Evolutionary conservation across 2,797 vertebrate genomes (phyloP).

Genomic region (Borostomias antarcticus): DNA sequence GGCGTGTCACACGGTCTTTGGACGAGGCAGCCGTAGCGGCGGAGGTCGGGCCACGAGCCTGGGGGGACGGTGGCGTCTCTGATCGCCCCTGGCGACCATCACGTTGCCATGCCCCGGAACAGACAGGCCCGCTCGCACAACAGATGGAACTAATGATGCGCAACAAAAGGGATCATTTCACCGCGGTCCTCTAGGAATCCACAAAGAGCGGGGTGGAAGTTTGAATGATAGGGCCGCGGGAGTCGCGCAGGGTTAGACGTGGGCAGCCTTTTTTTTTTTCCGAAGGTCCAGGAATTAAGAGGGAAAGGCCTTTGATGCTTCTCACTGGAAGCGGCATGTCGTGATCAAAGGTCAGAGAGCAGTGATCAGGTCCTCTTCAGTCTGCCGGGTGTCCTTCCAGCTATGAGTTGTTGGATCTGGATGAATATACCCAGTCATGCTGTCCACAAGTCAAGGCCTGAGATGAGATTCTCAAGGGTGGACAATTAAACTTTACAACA

Average conservation of each 20-base stretch:
- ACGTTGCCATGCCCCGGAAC: conserved; percentile 76
- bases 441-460: too few species aligned
- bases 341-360: conserved; percentile 55
- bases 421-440: too few species aligned
- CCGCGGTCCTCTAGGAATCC: conserved; percentile 77
- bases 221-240: conserved; percentile 78
- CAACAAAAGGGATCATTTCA: conserved; percentile 88
- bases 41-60: conserved; percentile 74
- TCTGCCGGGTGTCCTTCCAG: background rate
- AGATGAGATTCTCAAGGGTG: too few species aligned
- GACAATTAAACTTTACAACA: too few species aligned
- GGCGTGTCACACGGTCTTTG: conserved; percentile 59
- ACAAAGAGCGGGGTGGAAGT: conserved; percentile 76
- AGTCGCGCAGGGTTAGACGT: conserved; percentile 67
- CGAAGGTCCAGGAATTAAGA: conserved; percentile 63
- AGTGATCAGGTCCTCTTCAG: conserved; percentile 16
- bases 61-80: conserved; percentile 68
- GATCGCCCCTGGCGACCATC: conserved; percentile 79
- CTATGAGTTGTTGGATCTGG: too few species aligned
- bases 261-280: conserved; percentile 63
- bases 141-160: conserved; percentile 93
- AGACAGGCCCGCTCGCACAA: conserved; percentile 78
- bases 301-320: conserved; percentile 67
- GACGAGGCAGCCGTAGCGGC: conserved; percentile 50
- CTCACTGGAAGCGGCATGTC: conserved; percentile 51